phyloP scores from a whole-genome alignment of 1,140 invertebrate species.

The Camponotus floridanus region DNA sequence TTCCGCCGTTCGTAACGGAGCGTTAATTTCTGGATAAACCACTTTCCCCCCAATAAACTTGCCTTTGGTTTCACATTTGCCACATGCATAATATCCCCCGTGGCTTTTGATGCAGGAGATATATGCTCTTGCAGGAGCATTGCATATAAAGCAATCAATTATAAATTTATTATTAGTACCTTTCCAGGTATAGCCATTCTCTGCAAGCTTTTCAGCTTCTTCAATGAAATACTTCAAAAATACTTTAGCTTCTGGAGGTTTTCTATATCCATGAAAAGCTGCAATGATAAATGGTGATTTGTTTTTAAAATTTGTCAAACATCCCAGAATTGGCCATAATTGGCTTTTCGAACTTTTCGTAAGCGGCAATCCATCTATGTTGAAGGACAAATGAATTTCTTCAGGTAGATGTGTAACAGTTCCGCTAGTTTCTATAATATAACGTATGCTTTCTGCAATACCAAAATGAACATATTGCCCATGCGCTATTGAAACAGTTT shows the following conservation, averaged over 20 bases:
- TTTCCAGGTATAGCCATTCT: neutral
- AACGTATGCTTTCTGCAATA: neutral
- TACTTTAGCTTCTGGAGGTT: neutral
- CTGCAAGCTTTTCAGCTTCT: neutral
- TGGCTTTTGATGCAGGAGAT: conserved; percentile 13
- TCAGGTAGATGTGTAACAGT: neutral
- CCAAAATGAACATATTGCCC: conserved; percentile 1
- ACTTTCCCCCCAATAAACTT: neutral
- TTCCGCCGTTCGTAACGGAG: conserved; percentile 22
- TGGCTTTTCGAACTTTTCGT: conserved; percentile 17
- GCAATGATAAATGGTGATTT: conserved; percentile 1
- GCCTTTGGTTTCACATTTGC: conserved; percentile 18
- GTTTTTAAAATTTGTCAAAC: conserved; percentile 14
- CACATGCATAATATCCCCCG: conserved; percentile 26
- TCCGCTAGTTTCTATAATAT: conserved; percentile 6
- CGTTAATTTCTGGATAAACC: conserved; percentile 16
- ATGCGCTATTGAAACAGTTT: neutral
- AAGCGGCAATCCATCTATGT: conserved; percentile 11
- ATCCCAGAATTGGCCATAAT: conserved; percentile 9
- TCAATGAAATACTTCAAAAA: conserved; percentile 18
- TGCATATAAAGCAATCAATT: conserved; percentile 21
- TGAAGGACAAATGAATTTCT: conserved; percentile 22
- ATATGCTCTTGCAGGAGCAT: conserved; percentile 22
- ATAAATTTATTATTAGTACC: conserved; percentile 15
- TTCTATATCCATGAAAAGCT: conserved; percentile 4